Percentiles rank a stretch among this genome's conserved stretches.
These are phyloP conservation scores for Gyps fulvus DNA, from an alignment of 2,113 vertebrate species.

Conservation along the genomic window DNA sequence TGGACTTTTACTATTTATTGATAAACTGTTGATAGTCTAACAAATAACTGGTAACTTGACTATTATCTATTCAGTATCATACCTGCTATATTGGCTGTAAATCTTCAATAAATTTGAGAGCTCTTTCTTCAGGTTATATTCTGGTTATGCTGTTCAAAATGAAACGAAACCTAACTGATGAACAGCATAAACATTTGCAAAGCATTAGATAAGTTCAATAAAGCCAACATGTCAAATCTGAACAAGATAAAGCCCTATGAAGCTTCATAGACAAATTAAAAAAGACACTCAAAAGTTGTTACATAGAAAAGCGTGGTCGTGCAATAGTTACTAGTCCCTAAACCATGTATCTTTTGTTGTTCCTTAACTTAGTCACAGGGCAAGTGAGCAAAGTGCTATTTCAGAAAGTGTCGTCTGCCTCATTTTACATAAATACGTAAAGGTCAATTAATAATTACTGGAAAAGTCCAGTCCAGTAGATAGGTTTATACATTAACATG, in stretches of 20 bases:
- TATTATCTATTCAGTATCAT: not conserved
- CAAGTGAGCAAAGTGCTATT: not conserved
- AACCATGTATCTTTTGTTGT: not conserved
- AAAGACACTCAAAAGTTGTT: not conserved
- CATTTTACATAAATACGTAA: not conserved
- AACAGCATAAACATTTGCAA: not conserved
- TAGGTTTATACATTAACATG: not conserved
- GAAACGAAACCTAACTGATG: not conserved
- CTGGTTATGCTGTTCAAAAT: not conserved
- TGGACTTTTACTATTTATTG: not conserved
- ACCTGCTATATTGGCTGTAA: not conserved
- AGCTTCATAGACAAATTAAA: not conserved
- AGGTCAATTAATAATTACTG: not conserved
- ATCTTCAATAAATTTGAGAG: not conserved
- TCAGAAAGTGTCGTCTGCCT: not conserved
- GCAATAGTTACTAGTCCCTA: not conserved
- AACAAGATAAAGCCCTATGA: not conserved
- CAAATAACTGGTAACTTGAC: not conserved
- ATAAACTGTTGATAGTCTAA: not conserved
- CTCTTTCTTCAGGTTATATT: not conserved
- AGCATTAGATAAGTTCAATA: not conserved
- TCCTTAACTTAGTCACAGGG: not conserved
- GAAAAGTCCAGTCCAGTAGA: not conserved
- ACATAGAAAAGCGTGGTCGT: rapidly evolving
- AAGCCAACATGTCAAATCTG: not conserved